Evolutionary conservation across 2,888 invertebrate genomes (phyloP), one percentile per base, ranked within the genome.

Genomic region (Troides helena): DNA sequence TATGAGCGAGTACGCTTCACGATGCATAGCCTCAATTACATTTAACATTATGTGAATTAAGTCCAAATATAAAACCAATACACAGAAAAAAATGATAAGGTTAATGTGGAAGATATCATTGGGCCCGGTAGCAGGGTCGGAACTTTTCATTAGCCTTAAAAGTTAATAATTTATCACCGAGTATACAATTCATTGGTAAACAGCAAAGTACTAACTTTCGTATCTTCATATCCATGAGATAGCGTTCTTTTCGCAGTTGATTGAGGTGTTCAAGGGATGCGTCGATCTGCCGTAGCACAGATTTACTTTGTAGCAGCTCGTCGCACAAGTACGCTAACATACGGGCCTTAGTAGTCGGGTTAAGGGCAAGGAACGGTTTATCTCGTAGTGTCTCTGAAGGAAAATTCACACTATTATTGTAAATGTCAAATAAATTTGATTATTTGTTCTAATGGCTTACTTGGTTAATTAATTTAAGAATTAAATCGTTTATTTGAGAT

Each of bases 261-360:
- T 96, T 96, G 73, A 97, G 96, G 67, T 95, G 96, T 74, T 99
- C 99, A 64, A 99, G 93, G 72, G 96, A 96, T 46, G 94, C 95
- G 81, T 99, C 99, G 69, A 99, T 96, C 87, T 99, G 98, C 50
- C 96, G 94, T 79, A 97, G 93, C 74, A 99, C 97, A 14, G 97
- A 95, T 88, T 98, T 98, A 87, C 98, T 98, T 88, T 98, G 97
- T 61, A 99, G 94, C 76, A 99, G 93, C 86, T 99, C 99, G 88
- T 99, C 98, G 90, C 99, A 99, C 39, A 99, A 94, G 90, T 97
- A 98, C 1, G 97, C 97, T 63, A 99, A 89, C 80, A 99, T 97
- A 74, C 96, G 95, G 0, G 98, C 96, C 85, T 99, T 99, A 75
- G 96, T 95, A 0, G 97, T 96, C 2, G 98, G 95, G 83, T 95